These are phyloP conservation scores for Suricata suricatta DNA, from an alignment of 2,113 vertebrate genomes.

Conservation along the genomic window DNA sequence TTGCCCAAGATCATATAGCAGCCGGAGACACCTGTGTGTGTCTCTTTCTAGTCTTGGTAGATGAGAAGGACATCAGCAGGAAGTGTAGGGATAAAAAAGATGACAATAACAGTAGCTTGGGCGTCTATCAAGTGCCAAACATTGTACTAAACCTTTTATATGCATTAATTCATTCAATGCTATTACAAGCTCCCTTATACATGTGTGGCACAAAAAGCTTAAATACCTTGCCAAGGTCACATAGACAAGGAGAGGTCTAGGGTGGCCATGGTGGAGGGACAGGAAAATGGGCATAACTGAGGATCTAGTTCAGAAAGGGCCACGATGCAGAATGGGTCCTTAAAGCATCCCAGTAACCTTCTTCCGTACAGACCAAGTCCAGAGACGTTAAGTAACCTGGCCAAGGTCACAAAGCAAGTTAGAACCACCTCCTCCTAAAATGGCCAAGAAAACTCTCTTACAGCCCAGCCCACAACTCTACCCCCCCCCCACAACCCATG, in stretches of 20 bases:
- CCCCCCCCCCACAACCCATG: not conserved
- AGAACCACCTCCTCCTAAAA: not conserved
- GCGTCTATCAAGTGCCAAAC: not conserved
- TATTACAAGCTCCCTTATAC: not conserved
- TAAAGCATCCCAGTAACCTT: not conserved
- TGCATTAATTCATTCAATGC: not conserved
- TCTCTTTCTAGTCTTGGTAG: not conserved
- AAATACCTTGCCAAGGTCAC: not conserved
- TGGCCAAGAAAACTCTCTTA: not conserved
- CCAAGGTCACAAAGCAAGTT: conserved; percentile 33
- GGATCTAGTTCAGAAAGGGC: not conserved
- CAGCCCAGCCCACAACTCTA: not conserved
- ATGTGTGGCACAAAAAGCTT: not conserved
- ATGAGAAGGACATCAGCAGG: not conserved
- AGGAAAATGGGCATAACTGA: not conserved
- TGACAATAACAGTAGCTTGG: not conserved
- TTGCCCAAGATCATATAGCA: conserved; percentile 19
- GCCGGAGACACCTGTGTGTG: not conserved
- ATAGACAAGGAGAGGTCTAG: not conserved
- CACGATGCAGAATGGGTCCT: not conserved
- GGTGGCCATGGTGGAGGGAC: not conserved
- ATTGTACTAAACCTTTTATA: not conserved
- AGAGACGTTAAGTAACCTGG: conserved; percentile 5
- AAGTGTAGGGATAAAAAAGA: not conserved
- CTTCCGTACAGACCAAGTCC: not conserved